phyloP scores from a whole-genome alignment of 2,797 vertebrate species.

The Chanos chanos region DNA sequence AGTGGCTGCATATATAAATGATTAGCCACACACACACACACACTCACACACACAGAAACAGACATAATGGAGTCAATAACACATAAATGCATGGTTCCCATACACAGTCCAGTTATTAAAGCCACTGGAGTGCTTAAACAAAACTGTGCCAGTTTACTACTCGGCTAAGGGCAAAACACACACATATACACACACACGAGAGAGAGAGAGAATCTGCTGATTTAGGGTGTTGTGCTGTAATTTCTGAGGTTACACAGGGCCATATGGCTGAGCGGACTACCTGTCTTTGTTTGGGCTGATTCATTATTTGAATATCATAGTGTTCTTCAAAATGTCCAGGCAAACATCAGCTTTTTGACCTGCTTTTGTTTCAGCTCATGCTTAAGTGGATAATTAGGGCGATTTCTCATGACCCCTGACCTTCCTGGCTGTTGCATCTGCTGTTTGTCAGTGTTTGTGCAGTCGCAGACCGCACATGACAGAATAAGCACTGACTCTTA shows the following conservation, averaged over 20 bases:
- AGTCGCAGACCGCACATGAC: no score
- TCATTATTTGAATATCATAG: slow-evolving; percentile 5
- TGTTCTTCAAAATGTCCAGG: neutral
- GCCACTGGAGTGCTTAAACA: no score
- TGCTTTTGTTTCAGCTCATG: neutral
- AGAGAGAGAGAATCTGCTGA: no score
- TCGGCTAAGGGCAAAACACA: no score
- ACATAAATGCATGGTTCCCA: no score
- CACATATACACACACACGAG: neutral
- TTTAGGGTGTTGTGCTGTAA: neutral
- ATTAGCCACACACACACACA: neutral
- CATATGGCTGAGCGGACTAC: neutral
- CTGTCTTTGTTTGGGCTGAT: neutral
- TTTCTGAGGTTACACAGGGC: neutral
- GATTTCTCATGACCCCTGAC: slow-evolving; percentile 23
- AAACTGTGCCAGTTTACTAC: no score
- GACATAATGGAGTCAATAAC: neutral
- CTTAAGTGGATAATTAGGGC: slow-evolving; percentile 31
- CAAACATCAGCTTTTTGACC: neutral
- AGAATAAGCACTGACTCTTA: no score
- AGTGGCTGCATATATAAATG: no score
- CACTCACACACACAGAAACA: neutral
- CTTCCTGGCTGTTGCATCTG: slow-evolving; percentile 16
- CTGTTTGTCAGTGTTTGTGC: no score
- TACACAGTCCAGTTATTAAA: no score